Base-by-base conservation (phyloP, 1,140 invertebrate genomes). In the Trypoxylus dichotomus region DNA sequence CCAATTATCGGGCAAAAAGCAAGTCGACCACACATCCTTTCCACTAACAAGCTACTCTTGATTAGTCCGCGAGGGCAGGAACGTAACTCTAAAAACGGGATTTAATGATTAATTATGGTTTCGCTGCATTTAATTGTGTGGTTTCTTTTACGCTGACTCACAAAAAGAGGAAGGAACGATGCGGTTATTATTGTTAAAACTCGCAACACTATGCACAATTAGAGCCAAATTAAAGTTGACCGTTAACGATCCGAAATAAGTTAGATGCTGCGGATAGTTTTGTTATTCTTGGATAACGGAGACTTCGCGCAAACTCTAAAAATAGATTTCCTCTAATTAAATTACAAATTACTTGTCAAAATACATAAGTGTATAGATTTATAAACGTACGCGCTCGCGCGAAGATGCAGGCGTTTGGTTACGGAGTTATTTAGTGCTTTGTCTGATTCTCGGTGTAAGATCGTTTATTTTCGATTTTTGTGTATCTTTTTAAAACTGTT, bases 1-100 rank as follows among this genome's bases (percentile, higher is more conserved):
- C 79, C 79, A 80, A 80, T 80, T 80, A 80, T 80, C 77, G 77
- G 71, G 77, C 71, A 80, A 80, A 78, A 75, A 80, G 75, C 78
- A 77, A 74, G 76, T 77, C 79, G 75, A 77, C 77, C 79, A 80
- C 79, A 80, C 75, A 80, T 80, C 77, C 79, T 80, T 77, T 80
- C 68, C 77, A 77, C 77, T 80, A 80, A 80, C 79, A 80, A 80
- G 79, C 77, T 74, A 63, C 77, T 78, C 79, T 76, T 80, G 79
- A 80, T 80, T 80, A 80, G 77, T 75, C 75, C 60, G 27, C 60
- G 60, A 68, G 60, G 19, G 60, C 60, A 24, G 21, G 0, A 24
- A 54, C 47, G 60, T 25, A 29, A 25, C 60, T 21, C 21, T 68
- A 68, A 68, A 68, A 68, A 68, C 1, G 60, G 24, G 60, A 68